phyloP scores from a whole-genome alignment of 1,140 invertebrate species.

The Cyphomyrmex costatus region DNA sequence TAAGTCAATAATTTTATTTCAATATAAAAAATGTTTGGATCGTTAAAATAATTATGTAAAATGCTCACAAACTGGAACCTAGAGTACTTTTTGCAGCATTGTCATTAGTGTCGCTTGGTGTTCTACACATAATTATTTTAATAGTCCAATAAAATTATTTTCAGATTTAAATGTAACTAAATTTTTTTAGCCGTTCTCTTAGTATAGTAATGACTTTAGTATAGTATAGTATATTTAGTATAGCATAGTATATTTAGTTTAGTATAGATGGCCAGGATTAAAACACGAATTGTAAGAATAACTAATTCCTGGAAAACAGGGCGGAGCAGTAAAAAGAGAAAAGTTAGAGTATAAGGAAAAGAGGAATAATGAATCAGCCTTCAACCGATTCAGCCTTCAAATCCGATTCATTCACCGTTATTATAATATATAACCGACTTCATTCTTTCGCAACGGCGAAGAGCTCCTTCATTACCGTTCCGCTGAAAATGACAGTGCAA shows the following conservation, averaged over 20 bases:
- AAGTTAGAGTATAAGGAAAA: conserved; percentile 5
- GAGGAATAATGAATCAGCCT: conserved; percentile 1
- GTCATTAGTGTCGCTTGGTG: too few species aligned
- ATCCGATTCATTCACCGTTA: conserved; percentile 9
- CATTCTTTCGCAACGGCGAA: neutral
- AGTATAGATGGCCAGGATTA: too few species aligned
- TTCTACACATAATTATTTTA: too few species aligned
- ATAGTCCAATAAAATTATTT: too few species aligned
- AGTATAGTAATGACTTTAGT: too few species aligned
- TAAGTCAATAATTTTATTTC: neutral
- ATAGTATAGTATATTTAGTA: too few species aligned
- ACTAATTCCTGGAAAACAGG: neutral
- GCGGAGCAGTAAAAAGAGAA: neutral
- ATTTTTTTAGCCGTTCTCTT: too few species aligned
- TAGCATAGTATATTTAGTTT: too few species aligned
- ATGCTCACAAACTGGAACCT: too few species aligned
- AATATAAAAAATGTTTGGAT: neutral
- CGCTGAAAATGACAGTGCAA: conserved; percentile 30
- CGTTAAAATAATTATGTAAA: too few species aligned
- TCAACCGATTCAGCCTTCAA: neutral
- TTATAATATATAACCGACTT: conserved; percentile 31
- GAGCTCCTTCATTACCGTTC: neutral
- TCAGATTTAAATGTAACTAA: too few species aligned
- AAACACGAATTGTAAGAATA: neutral
- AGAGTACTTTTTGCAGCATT: too few species aligned